Conservation (phyloP, 2,888 invertebrate genomes). For the Scrobipalpa atriplicella region DNA sequence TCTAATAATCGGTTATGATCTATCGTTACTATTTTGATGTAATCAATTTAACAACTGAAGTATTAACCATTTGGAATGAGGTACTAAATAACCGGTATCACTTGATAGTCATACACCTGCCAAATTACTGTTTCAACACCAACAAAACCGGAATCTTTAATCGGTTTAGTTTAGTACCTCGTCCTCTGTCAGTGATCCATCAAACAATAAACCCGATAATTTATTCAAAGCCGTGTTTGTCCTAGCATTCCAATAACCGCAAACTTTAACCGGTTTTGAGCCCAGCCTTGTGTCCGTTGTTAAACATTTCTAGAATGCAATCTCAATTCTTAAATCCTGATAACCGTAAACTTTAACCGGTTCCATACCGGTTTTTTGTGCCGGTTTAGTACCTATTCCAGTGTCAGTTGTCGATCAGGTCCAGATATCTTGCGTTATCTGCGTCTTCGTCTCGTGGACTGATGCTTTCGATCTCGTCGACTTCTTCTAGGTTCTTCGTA, state of each 20-base stretch:
- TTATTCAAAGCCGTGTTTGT: too few species aligned
- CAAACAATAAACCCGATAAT: too few species aligned
- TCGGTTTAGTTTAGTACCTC: too few species aligned
- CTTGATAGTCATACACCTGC: too few species aligned
- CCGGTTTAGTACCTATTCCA: slow-evolving; percentile 46
- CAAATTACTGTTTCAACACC: too few species aligned
- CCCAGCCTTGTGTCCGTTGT: background rate
- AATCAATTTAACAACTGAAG: too few species aligned
- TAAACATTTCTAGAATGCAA: background rate
- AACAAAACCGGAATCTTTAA: too few species aligned
- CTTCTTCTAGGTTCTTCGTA: slow-evolving; percentile 89
- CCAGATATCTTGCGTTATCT: slow-evolving; percentile 52
- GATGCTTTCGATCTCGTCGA: slow-evolving; percentile 81
- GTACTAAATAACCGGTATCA: too few species aligned
- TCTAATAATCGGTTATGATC: too few species aligned
- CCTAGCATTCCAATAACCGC: background rate
- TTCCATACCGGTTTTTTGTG: background rate
- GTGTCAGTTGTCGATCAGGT: slow-evolving; percentile 69
- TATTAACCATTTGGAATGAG: too few species aligned
- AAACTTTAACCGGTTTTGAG: background rate
- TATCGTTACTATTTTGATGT: too few species aligned
- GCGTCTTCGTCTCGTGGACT: slow-evolving; percentile 67
- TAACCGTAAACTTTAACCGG: background rate
- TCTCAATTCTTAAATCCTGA: background rate
- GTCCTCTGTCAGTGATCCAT: too few species aligned